Percentiles rank a stretch among this genome's conserved stretches.
These are phyloP conservation scores for Enteromius radiatus DNA, from an alignment of 2,797 vertebrate species.

Conservation along the genomic window DNA sequence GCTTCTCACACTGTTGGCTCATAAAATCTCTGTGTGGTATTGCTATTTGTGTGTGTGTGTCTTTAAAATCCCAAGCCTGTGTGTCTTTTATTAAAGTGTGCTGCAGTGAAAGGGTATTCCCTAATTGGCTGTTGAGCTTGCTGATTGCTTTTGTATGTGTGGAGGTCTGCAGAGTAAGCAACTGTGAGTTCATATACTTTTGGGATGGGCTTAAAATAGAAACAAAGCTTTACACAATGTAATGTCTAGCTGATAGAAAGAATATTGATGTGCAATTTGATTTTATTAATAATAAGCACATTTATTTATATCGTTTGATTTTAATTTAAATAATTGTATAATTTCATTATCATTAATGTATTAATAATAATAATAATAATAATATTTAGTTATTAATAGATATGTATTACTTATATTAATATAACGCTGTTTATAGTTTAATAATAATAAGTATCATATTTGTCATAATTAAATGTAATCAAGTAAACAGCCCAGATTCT, in stretches of 20 bases:
- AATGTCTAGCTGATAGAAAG: not conserved
- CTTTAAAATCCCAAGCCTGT: slow-evolving; percentile 59
- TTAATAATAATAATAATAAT: not conserved
- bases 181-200: not conserved
- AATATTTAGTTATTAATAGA: not conserved
- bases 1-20: slow-evolving; percentile 22
- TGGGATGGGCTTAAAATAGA: slow-evolving; percentile 16
- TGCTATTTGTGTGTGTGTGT: not conserved
- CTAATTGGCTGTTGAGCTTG: slow-evolving; percentile 69
- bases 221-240: not conserved
- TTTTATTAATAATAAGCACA: not conserved
- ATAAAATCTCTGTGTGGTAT: slow-evolving; percentile 10
- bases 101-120: slow-evolving; percentile 61
- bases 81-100: slow-evolving; percentile 64
- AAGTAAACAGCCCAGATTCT: not conserved
- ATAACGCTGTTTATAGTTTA: not conserved
- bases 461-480: not conserved
- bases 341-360: not conserved
- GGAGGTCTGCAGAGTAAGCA: slow-evolving; percentile 46
- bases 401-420: not conserved
- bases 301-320: not conserved
- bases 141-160: slow-evolving; percentile 62
- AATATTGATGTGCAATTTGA: not conserved
- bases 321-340: not conserved
- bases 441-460: not conserved